A percentile compares a stretch with the other conserved stretches of the same genome.
Evolutionary conservation across 2,888 invertebrate genomes (phyloP).

Genomic region (Julus scandinavius): DNA sequence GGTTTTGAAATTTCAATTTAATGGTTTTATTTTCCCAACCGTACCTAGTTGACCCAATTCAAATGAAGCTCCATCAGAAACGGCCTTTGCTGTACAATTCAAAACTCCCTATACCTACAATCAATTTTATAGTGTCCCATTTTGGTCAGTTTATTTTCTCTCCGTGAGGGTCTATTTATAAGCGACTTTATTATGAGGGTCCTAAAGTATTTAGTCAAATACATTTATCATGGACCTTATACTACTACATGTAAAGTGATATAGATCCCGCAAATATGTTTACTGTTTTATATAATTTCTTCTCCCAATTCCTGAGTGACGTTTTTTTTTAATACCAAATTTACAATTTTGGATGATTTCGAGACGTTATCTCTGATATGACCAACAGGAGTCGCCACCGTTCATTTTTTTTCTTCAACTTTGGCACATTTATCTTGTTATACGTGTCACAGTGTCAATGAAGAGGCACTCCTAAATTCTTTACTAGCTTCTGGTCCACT

Average conservation of each 20-base stretch:
- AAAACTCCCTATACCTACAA: neutral
- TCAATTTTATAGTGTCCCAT: too few relatives aligned
- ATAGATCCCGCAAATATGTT: too few relatives aligned
- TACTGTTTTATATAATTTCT: neutral
- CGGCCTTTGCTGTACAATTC: neutral
- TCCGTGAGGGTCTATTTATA: too few relatives aligned
- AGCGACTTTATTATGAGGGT: too few relatives aligned
- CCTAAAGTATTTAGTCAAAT: too few relatives aligned
- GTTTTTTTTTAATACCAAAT: neutral
- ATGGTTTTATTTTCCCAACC: neutral
- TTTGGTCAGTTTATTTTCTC: too few relatives aligned
- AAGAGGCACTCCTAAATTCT: neutral
- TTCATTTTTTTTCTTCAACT: neutral
- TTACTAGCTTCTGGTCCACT: neutral
- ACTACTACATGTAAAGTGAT: too few relatives aligned
- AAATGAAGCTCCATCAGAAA: neutral
- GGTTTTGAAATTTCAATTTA: neutral
- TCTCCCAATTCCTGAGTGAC: neutral
- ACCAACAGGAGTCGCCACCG: conserved; percentile 13
- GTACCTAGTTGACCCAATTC: conserved; percentile 12
- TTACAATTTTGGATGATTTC: neutral
- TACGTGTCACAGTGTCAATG: conserved; percentile 25
- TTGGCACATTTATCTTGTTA: conserved; percentile 33
- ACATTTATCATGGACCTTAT: too few relatives aligned
- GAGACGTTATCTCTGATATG: neutral